phyloP scores from a whole-genome alignment of 2,797 vertebrate genomes.

The Urocyon cinereoargenteus region DNA sequence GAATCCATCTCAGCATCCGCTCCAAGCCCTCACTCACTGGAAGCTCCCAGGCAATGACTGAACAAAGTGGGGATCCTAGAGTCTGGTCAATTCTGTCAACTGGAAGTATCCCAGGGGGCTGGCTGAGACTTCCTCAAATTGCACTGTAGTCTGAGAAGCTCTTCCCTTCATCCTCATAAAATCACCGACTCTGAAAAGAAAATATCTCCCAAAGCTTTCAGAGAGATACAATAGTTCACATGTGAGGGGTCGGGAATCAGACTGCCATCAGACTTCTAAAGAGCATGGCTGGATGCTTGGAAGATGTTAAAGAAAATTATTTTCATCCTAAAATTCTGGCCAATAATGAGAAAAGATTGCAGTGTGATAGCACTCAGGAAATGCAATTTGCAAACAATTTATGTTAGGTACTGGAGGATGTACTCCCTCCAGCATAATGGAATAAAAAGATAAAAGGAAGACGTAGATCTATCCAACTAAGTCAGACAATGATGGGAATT shows the following conservation, averaged over 20 bases:
- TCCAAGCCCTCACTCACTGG: fast-evolving
- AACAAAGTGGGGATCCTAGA: neutral
- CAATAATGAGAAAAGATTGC: constrained; percentile 7
- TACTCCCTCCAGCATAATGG: neutral
- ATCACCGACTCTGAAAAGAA: neutral
- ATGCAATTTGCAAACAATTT: constrained; percentile 8
- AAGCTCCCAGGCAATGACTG: neutral
- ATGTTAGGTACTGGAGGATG: neutral
- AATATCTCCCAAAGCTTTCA: neutral
- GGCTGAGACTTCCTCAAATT: neutral
- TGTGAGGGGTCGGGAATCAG: neutral
- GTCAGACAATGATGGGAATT: neutral
- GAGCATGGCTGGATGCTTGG: neutral
- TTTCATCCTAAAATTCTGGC: neutral
- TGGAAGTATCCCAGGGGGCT: neutral
- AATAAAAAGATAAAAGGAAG: neutral
- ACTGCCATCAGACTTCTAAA: neutral
- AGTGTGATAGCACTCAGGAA: neutral
- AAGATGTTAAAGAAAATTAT: constrained; percentile 14
- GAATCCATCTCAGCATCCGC: neutral
- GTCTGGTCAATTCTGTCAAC: neutral
- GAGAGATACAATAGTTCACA: neutral
- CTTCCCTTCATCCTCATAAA: neutral
- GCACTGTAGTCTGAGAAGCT: neutral
- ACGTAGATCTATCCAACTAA: neutral